These are phyloP conservation scores for Aspidiotus rigidus DNA, from an alignment of 2,888 invertebrate species.

Conservation along the genomic window DNA sequence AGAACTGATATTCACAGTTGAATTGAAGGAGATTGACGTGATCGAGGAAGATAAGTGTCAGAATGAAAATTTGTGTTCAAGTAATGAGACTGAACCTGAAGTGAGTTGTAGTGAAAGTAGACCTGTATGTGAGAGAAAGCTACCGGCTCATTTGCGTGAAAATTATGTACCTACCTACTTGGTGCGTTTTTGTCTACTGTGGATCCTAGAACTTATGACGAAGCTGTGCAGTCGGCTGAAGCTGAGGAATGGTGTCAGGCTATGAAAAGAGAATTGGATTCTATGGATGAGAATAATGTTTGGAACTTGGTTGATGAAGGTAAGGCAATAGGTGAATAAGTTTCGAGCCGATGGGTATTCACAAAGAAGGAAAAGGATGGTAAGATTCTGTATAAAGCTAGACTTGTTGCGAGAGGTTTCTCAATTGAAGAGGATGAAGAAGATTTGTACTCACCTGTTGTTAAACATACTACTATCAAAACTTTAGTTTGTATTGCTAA, in stretches of 20 bases:
- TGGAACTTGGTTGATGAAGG: background rate
- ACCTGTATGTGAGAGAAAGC: too few relatives aligned
- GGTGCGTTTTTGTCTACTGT: too few relatives aligned
- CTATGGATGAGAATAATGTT: background rate
- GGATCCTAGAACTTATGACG: background rate
- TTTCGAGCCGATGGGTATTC: background rate
- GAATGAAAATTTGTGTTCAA: too few relatives aligned
- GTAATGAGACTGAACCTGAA: too few relatives aligned
- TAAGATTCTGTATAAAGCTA: background rate
- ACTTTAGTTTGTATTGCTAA: background rate
- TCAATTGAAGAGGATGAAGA: background rate
- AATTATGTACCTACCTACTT: too few relatives aligned
- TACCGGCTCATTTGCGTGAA: too few relatives aligned
- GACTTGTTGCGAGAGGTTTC: background rate
- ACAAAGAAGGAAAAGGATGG: background rate
- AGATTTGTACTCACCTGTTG: background rate
- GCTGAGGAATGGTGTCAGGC: background rate
- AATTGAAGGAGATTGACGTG: background rate
- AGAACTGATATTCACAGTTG: too few relatives aligned
- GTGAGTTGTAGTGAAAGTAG: too few relatives aligned
- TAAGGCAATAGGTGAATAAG: background rate
- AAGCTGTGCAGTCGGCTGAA: background rate
- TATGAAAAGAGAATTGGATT: background rate
- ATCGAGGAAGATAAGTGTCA: background rate
- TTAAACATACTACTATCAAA: background rate